Percentiles rank a stretch among this genome's conserved stretches.
These are phyloP conservation scores for Leptinotarsa rubiginosa DNA, from an alignment of 2,888 invertebrate genomes.

Conservation along the genomic window DNA sequence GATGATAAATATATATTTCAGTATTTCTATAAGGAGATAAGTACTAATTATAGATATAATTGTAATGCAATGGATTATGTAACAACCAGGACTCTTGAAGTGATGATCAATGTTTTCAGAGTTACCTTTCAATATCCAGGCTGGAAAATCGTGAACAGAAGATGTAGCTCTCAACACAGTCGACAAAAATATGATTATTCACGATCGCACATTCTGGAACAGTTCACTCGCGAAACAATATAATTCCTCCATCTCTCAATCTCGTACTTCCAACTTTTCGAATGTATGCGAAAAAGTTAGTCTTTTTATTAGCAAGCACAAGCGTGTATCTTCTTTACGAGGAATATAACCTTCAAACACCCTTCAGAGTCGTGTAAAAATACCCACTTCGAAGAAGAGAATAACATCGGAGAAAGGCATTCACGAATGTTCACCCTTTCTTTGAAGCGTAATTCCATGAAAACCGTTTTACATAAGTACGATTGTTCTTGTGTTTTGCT, in stretches of 20 bases:
- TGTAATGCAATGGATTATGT: too few species aligned
- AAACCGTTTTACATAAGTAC: background rate
- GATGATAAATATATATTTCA: too few species aligned
- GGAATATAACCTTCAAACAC: slow-evolving; percentile 1
- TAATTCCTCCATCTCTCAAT: background rate
- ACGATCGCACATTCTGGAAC: background rate
- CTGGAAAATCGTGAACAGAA: too few species aligned
- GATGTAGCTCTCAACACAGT: too few species aligned
- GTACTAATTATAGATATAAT: too few species aligned
- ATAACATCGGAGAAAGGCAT: background rate
- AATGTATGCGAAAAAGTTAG: background rate
- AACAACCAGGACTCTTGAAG: too few species aligned
- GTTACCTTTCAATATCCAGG: too few species aligned
- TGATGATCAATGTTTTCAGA: too few species aligned
- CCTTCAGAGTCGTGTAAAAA: background rate
- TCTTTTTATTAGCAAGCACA: background rate
- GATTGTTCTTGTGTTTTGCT: slow-evolving; percentile 12
- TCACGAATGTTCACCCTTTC: slow-evolving; percentile 15
- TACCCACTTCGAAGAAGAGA: background rate
- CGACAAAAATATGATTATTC: too few species aligned
- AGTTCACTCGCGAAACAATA: background rate
- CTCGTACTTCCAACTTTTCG: background rate
- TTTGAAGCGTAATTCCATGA: slow-evolving; percentile 7
- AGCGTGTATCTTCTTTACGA: background rate
- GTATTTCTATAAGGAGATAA: too few species aligned